Base-by-base conservation (phyloP, 1,140 invertebrate genomes). In the Macrostomum lignano region DNA sequence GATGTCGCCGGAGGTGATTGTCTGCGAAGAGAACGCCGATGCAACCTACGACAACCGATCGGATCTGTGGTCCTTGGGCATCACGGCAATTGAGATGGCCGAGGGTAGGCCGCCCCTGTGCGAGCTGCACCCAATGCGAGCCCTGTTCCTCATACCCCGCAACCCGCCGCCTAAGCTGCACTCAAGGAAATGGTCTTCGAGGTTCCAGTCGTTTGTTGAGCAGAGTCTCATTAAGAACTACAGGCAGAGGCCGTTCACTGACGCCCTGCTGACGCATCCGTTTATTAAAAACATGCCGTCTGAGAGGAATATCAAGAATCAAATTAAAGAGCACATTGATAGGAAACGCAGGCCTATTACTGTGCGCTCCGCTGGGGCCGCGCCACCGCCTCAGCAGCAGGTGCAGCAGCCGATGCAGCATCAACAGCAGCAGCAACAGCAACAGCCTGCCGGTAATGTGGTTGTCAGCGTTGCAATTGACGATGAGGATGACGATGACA, bases 101-200 rank as follows among this genome's bases (percentile, higher is more conserved):
- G 91, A 99, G 64, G 88, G 82, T 51, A 86, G 94, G 61, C 91
- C 91, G 35, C 91, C 66, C 21, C 47, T 66, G 20, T 67, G 65
- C 66, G 91, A 98, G 66, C 70, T 98, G 53, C 91, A 98, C 68
- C 91, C 91, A 22, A 98, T 98, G 88, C 67, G 91, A 53, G 74
- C 88, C 39, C 66, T 96, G 28, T 96, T 98, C 61, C 68, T 98
- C 38, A 98, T 98, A 58, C 88, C 88, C 37, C 67, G 88, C 49
- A 94, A 96, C 63, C 72, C 77, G 40, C 82, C 88, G 15, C 88
- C 88, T 20, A 66, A 84, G 46, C 67, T 98, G 40, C 14, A 14
- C 11, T 20, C 32, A 13, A 5, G 32, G 9, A 14, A 33, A 24
- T 33, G 32, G 32, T 25, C 11, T n/a, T n/a, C 13, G 11, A 3